Conservation (phyloP, 2,113 vertebrate species). For the Cheirogaleus medius region DNA sequence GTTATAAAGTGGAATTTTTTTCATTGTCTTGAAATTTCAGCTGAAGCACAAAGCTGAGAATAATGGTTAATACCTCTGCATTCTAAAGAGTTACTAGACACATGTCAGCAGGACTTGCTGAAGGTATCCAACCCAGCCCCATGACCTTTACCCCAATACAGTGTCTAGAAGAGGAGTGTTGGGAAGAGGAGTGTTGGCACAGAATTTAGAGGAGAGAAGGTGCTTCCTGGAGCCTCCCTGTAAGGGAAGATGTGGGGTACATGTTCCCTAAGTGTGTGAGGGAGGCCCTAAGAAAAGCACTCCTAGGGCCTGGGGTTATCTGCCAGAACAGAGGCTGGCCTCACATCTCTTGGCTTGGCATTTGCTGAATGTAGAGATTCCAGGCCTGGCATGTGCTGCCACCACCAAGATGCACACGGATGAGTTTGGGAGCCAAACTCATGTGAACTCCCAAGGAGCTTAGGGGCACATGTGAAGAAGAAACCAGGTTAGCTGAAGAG, state of each 20-base stretch:
- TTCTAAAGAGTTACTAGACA: neutral
- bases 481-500: neutral
- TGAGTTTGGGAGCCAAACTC: neutral
- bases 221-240: neutral
- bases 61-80: neutral
- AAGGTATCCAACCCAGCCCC: too few species aligned
- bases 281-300: neutral
- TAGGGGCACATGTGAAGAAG: neutral
- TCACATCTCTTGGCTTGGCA: too few species aligned
- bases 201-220: neutral
- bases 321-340: neutral
- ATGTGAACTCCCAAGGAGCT: neutral
- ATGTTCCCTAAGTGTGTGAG: neutral
- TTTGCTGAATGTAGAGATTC: neutral
- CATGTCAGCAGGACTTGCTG: neutral
- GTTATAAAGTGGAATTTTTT: neutral
- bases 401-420: neutral
- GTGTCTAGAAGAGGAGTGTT: neutral
- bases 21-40: neutral
- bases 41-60: neutral
- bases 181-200: neutral
- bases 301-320: neutral
- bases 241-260: neutral
- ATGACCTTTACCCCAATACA: neutral
- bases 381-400: neutral